These are phyloP conservation scores for Anas capensis DNA, from an alignment of 2,797 vertebrate species.

Conservation along the genomic window DNA sequence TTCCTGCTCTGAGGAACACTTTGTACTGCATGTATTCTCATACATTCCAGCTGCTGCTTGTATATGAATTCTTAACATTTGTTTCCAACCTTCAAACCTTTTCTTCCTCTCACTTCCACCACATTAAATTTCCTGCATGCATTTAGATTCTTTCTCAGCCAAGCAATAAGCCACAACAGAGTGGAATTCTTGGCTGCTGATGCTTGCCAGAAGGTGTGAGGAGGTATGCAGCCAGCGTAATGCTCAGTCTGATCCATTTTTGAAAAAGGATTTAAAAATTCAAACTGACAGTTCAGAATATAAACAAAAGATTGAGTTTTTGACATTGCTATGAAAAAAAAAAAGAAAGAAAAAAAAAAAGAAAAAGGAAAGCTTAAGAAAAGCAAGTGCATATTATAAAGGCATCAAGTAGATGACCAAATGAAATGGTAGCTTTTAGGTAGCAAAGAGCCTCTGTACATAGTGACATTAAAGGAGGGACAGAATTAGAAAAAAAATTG, in stretches of 20 bases:
- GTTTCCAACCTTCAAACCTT: background rate
- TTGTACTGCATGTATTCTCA: slow-evolving; percentile 15
- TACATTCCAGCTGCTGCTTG: slow-evolving; percentile 16
- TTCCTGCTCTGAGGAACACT: slow-evolving; percentile 19
- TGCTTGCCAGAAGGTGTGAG: slow-evolving; percentile 40
- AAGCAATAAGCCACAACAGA: background rate
- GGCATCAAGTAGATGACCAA: background rate
- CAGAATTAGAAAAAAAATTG: slow-evolving; percentile 28
- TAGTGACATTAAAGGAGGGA: background rate
- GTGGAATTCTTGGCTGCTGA: slow-evolving; percentile 37
- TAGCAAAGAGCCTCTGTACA: background rate
- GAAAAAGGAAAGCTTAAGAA: background rate
- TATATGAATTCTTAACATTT: background rate
- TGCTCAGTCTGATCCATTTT: slow-evolving; percentile 9
- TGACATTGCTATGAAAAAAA: background rate
- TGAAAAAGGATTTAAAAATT: slow-evolving; percentile 35
- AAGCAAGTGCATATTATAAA: background rate
- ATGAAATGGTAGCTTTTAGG: slow-evolving; percentile 1
- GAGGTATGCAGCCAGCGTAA: slow-evolving; percentile 11
- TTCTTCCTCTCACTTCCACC: slow-evolving; percentile 11
- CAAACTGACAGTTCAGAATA: slow-evolving; percentile 16
- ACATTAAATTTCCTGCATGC: background rate
- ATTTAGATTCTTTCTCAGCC: slow-evolving; percentile 22
- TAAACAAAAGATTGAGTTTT: slow-evolving; percentile 23
- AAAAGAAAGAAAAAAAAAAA: too few relatives aligned